Evolutionary conservation across 2,888 invertebrate species (phyloP), one percentile per base, ranked within the genome.

Genomic region (Lepidochrysops patricia): DNA sequence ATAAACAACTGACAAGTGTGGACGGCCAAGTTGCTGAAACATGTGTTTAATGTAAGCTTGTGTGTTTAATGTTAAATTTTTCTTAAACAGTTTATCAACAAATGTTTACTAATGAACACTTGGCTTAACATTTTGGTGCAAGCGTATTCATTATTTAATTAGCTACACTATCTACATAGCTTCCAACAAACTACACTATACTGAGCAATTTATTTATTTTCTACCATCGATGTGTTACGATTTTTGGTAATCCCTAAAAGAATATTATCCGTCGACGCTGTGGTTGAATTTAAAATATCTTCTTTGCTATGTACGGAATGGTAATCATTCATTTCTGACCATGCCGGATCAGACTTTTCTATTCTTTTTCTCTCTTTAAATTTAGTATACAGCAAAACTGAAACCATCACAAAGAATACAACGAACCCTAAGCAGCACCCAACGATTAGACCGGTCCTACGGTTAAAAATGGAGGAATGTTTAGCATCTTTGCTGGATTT

Each of bases 291-390:
- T 68, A 87, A 70, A 67, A 88, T 77, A 65, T 89, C 87, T 61
- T 89, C 89, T 70, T 87, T 89, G 68, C 89, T 89, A 57, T 82
- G 82, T 73, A 87, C 80, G 15, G 87, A 88, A 72, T 85, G 85
- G 63, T 86, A 89, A 68, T 89, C 86, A 63, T 87, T 87, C 84
- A 89, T 82, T 72, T 89, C 89, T 4, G 86, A 75, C 88, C 89
- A 89, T 1, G 77, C 73, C 23, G 87, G 87, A 63, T 89, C 89
- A 19, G 87, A 76, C 67, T 89, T 87, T 2, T 89, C 88, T 61
- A 89, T 89, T 68, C 88, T 70, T 67, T 86, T 86, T 61, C 89
- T 75, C 70, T 88, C 89, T 72, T 86, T 88, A 50, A 88, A 81
- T 74, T 89, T 89, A 61, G 88, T 89, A 63, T 89, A 89, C 58